Evolutionary conservation across 1,140 invertebrate genomes (phyloP).

Genomic region (Gryon sp.): DNA sequence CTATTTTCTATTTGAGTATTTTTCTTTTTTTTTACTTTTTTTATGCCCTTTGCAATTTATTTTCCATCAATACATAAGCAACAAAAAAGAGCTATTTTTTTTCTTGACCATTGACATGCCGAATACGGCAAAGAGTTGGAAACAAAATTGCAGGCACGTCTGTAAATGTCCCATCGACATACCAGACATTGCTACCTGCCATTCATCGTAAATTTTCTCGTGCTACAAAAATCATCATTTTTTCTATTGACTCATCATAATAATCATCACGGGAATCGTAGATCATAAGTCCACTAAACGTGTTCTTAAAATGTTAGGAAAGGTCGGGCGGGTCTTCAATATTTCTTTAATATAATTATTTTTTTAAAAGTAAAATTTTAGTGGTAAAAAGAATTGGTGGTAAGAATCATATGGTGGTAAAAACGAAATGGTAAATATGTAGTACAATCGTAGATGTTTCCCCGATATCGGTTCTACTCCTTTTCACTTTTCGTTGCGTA

Average conservation of each 20-base stretch:
- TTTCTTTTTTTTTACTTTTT: no score
- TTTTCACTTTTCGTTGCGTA: no score
- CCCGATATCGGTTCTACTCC: no score
- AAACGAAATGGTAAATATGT: no score
- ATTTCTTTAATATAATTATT: background rate
- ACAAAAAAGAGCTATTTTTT: background rate
- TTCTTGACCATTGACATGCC: background rate
- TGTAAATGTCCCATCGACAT: background rate
- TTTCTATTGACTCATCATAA: background rate
- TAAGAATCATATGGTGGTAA: no score
- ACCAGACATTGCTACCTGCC: background rate
- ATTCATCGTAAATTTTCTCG: background rate
- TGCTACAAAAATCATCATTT: background rate
- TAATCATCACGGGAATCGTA: background rate
- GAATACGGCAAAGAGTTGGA: slow-evolving; percentile 16
- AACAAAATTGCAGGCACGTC: background rate
- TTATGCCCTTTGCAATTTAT: slow-evolving; percentile 8
- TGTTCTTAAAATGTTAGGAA: background rate
- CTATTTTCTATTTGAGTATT: no score
- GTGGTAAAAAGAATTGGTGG: no score
- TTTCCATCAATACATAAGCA: slow-evolving; percentile 13
- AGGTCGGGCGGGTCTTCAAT: background rate
- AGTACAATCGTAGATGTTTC: no score
- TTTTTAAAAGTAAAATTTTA: background rate
- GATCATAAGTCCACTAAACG: background rate